Conservation (phyloP, 2,113 vertebrate genomes). For the Speoplatyrhinus poulsoni region DNA sequence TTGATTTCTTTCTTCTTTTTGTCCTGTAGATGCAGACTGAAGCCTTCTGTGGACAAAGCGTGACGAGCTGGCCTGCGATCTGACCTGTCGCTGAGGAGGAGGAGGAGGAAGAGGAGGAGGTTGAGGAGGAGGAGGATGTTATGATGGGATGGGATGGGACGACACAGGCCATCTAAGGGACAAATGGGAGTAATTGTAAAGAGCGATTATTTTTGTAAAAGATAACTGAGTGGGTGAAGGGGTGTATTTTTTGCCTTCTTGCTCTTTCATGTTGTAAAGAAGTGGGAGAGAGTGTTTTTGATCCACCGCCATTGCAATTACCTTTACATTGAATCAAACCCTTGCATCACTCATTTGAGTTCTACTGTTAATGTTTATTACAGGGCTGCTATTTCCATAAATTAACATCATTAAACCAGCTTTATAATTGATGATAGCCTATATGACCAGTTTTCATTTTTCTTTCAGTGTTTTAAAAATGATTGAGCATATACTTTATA, state of each 20-base stretch:
- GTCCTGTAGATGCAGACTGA: conserved; percentile 24
- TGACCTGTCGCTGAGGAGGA: conserved; percentile 1
- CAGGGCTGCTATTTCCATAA: conserved; percentile 95
- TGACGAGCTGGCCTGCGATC: conserved; percentile 4
- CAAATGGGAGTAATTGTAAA: conserved; percentile 49
- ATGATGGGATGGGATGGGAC: too few relatives aligned
- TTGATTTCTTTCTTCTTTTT: too few relatives aligned
- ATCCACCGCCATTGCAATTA: conserved; percentile 81
- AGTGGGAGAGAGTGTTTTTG: conserved; percentile 64
- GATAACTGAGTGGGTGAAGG: conserved; percentile 58
- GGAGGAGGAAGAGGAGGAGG: conserved; percentile 5
- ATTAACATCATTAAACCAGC: conserved; percentile 84
- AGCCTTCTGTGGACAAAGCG: conserved; percentile 22
- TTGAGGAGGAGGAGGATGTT: neutral
- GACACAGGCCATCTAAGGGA: conserved; percentile 24
- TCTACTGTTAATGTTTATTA: conserved; percentile 92
- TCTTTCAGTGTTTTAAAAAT: conserved; percentile 77
- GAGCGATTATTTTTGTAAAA: conserved; percentile 69
- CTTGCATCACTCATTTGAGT: conserved; percentile 69
- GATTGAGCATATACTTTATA: conserved; percentile 79
- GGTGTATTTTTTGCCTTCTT: conserved; percentile 73
- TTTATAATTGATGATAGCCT: conserved; percentile 36
- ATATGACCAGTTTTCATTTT: conserved; percentile 22
- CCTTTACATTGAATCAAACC: conserved; percentile 79
- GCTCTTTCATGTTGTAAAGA: conserved; percentile 68